These are phyloP conservation scores for Calliopum simillimum DNA, from an alignment of 2,888 invertebrate genomes.

Conservation along the genomic window DNA sequence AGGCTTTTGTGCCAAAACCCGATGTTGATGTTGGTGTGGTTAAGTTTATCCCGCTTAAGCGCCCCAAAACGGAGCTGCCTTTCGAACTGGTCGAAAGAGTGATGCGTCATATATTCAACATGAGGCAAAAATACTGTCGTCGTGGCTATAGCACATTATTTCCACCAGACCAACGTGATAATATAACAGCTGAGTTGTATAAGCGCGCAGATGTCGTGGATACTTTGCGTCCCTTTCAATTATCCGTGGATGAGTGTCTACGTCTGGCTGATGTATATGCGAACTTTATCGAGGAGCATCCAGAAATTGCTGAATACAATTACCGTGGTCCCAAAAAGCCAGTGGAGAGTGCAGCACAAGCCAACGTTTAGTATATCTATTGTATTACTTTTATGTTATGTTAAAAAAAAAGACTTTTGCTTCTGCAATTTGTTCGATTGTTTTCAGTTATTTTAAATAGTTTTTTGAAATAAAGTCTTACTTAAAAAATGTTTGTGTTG, in stretches of 20 bases:
- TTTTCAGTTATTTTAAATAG: neutral
- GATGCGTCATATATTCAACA: constrained; percentile 85
- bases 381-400: constrained; percentile 28
- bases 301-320: constrained; percentile 76
- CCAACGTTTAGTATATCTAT: constrained; percentile 41
- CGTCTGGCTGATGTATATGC: constrained; percentile 83
- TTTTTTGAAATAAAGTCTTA: neutral
- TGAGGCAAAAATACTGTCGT: constrained; percentile 85
- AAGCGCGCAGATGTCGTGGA: constrained; percentile 79
- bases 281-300: constrained; percentile 76
- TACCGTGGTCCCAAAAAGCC: constrained; percentile 71
- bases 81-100: constrained; percentile 93
- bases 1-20: constrained; percentile 92
- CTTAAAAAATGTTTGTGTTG: constrained; percentile 14
- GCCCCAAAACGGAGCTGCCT: constrained; percentile 80
- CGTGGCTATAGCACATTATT: constrained; percentile 80
- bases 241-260: constrained; percentile 83
- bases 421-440: constrained; percentile 16
- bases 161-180: constrained; percentile 76
- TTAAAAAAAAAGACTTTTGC: neutral
- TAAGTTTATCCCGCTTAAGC: constrained; percentile 81
- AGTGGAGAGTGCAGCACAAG: neutral
- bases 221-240: constrained; percentile 76
- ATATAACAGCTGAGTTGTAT: constrained; percentile 77
- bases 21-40: constrained; percentile 98